phyloP scores from a whole-genome alignment of 2,797 vertebrate species.

The Acanthurus leucopareius region DNA sequence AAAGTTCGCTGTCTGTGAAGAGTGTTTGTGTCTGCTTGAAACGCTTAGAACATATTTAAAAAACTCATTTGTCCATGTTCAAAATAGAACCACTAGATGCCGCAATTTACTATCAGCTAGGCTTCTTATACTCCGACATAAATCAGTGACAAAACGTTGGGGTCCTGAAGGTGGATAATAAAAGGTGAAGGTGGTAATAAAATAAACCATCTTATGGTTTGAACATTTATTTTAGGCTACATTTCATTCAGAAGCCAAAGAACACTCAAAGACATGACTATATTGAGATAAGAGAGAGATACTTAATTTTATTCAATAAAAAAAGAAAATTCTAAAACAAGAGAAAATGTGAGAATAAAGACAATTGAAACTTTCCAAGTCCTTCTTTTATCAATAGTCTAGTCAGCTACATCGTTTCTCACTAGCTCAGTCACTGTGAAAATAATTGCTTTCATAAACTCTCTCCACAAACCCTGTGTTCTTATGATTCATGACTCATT shows the following conservation, averaged over 20 bases:
- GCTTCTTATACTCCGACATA: background rate
- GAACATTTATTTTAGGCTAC: background rate
- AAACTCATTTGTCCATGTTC: background rate
- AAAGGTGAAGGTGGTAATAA: background rate
- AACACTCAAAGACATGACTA: background rate
- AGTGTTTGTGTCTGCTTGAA: background rate
- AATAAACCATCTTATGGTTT: background rate
- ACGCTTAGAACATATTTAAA: background rate
- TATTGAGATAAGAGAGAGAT: background rate
- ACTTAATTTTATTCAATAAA: background rate
- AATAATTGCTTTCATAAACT: slow-evolving; percentile 6
- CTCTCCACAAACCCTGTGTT: background rate
- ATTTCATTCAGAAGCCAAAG: background rate
- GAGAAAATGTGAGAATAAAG: background rate
- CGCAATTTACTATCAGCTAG: background rate
- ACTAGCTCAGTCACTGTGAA: background rate
- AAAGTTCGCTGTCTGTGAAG: background rate
- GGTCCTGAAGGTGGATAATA: background rate
- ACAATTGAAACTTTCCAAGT: background rate
- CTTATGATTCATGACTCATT: background rate
- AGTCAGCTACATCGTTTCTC: background rate
- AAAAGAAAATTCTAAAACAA: background rate
- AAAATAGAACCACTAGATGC: slow-evolving; percentile 23
- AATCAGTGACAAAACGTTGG: background rate
- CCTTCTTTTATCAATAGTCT: background rate